These are phyloP conservation scores for Ostrea edulis DNA, from an alignment of 1,140 invertebrate species.

Conservation along the genomic window DNA sequence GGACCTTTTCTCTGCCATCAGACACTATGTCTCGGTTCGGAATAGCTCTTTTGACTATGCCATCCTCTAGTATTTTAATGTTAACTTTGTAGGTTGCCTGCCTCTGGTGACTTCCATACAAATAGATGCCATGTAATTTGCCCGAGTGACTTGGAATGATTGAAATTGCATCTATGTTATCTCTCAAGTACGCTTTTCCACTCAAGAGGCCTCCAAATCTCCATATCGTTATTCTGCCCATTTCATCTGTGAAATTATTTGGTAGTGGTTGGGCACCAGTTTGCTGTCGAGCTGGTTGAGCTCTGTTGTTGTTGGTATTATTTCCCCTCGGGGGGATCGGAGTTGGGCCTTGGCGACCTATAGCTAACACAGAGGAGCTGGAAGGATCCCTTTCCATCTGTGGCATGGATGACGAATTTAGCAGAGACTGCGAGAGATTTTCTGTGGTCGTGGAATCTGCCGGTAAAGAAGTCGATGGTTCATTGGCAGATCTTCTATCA, in stretches of 20 bases:
- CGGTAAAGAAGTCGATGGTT: too few species aligned
- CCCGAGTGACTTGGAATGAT: slow-evolving; percentile 45
- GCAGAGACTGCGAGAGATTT: neutral
- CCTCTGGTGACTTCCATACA: slow-evolving; percentile 53
- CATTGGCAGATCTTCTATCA: neutral
- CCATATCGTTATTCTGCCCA: slow-evolving; percentile 5
- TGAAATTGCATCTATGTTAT: slow-evolving; percentile 50
- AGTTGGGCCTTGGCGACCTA: neutral
- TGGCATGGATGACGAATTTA: neutral
- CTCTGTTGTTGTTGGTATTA: neutral
- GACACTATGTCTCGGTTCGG: slow-evolving; percentile 33
- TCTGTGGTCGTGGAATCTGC: neutral
- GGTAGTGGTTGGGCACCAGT: neutral
- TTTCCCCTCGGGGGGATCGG: neutral
- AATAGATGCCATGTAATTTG: slow-evolving; percentile 45
- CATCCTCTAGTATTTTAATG: slow-evolving; percentile 46
- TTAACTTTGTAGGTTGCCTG: slow-evolving; percentile 45
- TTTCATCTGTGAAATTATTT: neutral
- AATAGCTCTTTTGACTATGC: neutral
- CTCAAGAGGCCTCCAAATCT: slow-evolving; percentile 48
- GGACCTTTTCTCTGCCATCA: slow-evolving; percentile 50
- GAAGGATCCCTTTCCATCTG: neutral
- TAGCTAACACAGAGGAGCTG: neutral
- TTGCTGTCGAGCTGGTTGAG: neutral
- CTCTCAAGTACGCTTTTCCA: slow-evolving; percentile 51